A percentile compares a stretch with the other conserved stretches of the same genome.
Evolutionary conservation across 1,140 invertebrate genomes (phyloP).

Genomic region (Venustaconcha ellipsiformis): DNA sequence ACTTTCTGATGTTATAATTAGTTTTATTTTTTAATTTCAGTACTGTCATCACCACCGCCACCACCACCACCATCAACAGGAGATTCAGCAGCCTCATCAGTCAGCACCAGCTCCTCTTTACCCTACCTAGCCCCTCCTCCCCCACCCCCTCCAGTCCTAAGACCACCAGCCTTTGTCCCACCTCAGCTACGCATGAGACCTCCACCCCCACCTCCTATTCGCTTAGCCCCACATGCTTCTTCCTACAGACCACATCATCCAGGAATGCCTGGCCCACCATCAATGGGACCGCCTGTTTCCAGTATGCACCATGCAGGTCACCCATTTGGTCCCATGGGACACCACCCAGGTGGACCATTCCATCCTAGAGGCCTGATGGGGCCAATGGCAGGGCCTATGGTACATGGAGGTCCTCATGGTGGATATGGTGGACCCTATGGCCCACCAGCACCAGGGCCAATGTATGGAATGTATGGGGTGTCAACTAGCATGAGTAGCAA

Average conservation of each 20-base stretch:
- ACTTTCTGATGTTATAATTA: too few species aligned
- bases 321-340: constrained; percentile 12
- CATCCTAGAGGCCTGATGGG: constrained; percentile 12
- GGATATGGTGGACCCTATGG: constrained; percentile 4
- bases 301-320: constrained; percentile 6
- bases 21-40: too few species aligned
- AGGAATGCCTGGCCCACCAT: too few species aligned
- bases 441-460: constrained; percentile 2
- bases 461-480: constrained; percentile 23
- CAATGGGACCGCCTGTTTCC: too few species aligned
- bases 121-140: neutral
- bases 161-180: constrained; percentile 16
- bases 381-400: neutral
- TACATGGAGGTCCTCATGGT: neutral
- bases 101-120: constrained; percentile 26
- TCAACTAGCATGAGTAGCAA: constrained; percentile 15
- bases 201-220: constrained; percentile 23
- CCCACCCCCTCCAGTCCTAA: constrained; percentile 7
- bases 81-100: too few species aligned
- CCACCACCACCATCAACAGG: constrained; percentile 1
- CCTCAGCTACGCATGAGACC: constrained; percentile 18
- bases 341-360: neutral
- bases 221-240: constrained; percentile 9
- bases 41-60: constrained; percentile 19
- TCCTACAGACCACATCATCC: constrained; percentile 4